Evolutionary conservation across 2,797 vertebrate species (phyloP).

Genomic region (Lithobates sylvaticus): DNA sequence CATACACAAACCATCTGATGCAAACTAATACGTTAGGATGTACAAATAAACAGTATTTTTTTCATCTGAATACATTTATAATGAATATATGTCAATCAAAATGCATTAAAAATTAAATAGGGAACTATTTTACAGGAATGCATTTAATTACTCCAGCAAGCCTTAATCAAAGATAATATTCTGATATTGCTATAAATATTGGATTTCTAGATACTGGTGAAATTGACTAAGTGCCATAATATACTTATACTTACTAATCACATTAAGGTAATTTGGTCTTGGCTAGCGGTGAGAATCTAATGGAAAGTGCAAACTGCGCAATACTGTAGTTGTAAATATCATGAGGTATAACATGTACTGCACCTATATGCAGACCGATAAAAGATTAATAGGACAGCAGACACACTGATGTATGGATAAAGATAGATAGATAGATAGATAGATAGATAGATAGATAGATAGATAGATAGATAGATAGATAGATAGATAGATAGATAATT

Average conservation of each 20-base stretch:
- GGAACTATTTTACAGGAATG: background rate
- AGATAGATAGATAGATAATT: background rate
- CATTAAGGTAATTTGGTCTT: slow-evolving; percentile 37
- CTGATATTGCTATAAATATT: slow-evolving; percentile 28
- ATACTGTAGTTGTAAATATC: slow-evolving; percentile 20
- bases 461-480: too few species aligned
- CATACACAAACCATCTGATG: background rate
- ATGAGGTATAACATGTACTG: background rate
- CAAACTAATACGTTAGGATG: background rate
- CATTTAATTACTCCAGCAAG: background rate
- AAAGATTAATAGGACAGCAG: background rate
- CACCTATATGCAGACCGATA: background rate
- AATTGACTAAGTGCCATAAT: slow-evolving; percentile 19
- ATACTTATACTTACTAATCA: slow-evolving; percentile 18
- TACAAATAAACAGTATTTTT: background rate
- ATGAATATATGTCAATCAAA: background rate
- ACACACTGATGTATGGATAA: too few species aligned
- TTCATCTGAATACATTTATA: background rate
- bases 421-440: too few species aligned
- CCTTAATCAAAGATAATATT: slow-evolving; percentile 1
- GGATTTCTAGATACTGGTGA: background rate
- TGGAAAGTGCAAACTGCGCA: slow-evolving; percentile 26
- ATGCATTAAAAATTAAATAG: background rate
- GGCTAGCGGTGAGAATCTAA: background rate
- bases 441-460: too few species aligned